Evolutionary conservation across 1,140 invertebrate species (phyloP).

Genomic region (Ceratina australensis): DNA sequence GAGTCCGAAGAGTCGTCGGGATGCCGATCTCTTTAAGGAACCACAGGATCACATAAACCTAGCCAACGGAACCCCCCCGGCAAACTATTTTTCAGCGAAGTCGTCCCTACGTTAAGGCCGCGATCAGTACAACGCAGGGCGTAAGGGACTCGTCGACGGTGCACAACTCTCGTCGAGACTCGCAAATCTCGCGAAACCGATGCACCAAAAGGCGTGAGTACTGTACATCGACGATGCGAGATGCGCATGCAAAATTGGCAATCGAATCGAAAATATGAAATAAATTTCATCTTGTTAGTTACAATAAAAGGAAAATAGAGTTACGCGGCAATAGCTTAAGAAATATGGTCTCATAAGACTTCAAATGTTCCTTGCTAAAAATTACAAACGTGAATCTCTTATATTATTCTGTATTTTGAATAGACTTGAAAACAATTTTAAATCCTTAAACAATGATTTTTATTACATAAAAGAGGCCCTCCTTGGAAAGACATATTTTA

Average conservation of each 20-base stretch:
- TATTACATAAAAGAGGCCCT: too few species aligned
- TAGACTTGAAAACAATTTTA: too few species aligned
- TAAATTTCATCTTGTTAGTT: too few species aligned
- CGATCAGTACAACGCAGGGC: slow-evolving; percentile 14
- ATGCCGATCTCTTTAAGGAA: slow-evolving; percentile 74
- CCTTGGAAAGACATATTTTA: too few species aligned
- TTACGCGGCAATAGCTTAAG: too few species aligned
- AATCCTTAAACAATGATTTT: too few species aligned
- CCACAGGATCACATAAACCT: slow-evolving; percentile 74
- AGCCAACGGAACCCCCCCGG: not conserved
- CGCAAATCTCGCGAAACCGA: slow-evolving; percentile 39
- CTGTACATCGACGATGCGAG: slow-evolving; percentile 7
- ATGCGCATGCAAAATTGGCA: not conserved
- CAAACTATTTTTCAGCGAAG: not conserved
- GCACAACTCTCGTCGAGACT: slow-evolving; percentile 26
- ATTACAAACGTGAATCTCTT: too few species aligned
- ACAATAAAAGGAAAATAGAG: too few species aligned
- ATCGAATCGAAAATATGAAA: not conserved
- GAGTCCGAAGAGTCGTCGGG: slow-evolving; percentile 40
- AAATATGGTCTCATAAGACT: too few species aligned
- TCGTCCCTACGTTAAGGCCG: not conserved
- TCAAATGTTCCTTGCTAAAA: too few species aligned
- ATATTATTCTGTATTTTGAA: too few species aligned
- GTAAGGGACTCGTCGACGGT: slow-evolving; percentile 25
- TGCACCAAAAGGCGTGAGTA: slow-evolving; percentile 60